phyloP scores from a whole-genome alignment of 2,797 vertebrate species.

The Phyllotis vaccarum region DNA sequence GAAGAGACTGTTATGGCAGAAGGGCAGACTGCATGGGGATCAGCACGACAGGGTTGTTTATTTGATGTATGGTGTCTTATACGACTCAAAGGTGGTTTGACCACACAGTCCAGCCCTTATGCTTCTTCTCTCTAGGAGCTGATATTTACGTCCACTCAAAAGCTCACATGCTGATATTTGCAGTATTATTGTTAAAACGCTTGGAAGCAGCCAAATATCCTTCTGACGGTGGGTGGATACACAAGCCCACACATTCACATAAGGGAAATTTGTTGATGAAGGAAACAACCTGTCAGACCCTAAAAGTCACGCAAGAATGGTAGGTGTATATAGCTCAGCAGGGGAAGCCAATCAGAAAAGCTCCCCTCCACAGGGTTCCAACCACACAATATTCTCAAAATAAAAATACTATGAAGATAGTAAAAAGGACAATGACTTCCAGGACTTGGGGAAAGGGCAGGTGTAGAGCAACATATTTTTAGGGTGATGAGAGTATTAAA shows the following conservation, averaged over 20 bases:
- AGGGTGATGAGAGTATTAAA: background rate
- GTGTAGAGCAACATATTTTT: background rate
- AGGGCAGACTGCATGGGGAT: background rate
- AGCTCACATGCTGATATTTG: background rate
- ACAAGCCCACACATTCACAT: no score
- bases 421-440: background rate
- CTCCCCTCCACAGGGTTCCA: background rate
- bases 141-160: background rate
- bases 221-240: background rate
- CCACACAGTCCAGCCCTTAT: background rate
- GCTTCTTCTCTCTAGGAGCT: background rate
- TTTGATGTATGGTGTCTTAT: background rate
- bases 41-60: background rate
- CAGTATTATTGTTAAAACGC: background rate
- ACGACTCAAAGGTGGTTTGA: background rate
- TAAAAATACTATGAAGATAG: background rate
- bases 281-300: no score
- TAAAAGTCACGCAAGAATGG: background rate
- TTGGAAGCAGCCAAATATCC: background rate
- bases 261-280: background rate
- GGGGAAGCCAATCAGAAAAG: background rate
- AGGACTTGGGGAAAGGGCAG: no score
- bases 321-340: fast-evolving
- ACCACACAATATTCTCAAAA: no score
- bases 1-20: background rate